Conservation (phyloP, 2,888 invertebrate species). For the Timandra comae region DNA sequence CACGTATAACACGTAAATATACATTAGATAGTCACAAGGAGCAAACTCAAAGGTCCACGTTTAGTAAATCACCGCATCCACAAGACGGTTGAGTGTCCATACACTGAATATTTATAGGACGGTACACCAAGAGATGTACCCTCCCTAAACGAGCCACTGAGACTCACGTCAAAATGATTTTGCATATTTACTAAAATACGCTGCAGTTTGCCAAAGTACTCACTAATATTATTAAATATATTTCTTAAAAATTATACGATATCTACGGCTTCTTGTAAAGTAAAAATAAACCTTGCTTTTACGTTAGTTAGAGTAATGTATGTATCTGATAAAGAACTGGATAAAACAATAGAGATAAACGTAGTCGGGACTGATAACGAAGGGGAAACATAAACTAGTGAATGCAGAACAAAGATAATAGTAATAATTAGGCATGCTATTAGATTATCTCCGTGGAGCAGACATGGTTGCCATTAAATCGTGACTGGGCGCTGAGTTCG, state of each 20-base stretch:
- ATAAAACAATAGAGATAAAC: too few species aligned
- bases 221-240: too few species aligned
- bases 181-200: constrained; percentile 54
- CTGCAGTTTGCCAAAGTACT: constrained; percentile 33
- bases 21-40: constrained; percentile 19
- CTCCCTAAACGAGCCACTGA: constrained; percentile 39
- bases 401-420: too few species aligned
- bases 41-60: constrained; percentile 25
- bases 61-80: constrained; percentile 42
- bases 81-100: constrained; percentile 45
- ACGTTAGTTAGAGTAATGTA: too few species aligned
- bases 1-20: constrained; percentile 10
- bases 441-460: constrained; percentile 47
- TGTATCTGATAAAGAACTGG: too few species aligned
- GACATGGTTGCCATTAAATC: constrained; percentile 45
- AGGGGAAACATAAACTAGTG: too few species aligned
- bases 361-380: too few species aligned
- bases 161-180: constrained; percentile 53
- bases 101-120: constrained; percentile 58
- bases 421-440: constrained; percentile 13
- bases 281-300: too few species aligned
- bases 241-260: too few species aligned
- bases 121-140: constrained; percentile 31
- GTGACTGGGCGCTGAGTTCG: constrained; percentile 22
- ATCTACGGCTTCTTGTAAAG: too few species aligned